Evolutionary conservation across 35 echinoderm and acorn worm species (phyloP), one percentile per base, ranked within the genome.

Genomic region (Hemicentrotus pulcherrimus): DNA sequence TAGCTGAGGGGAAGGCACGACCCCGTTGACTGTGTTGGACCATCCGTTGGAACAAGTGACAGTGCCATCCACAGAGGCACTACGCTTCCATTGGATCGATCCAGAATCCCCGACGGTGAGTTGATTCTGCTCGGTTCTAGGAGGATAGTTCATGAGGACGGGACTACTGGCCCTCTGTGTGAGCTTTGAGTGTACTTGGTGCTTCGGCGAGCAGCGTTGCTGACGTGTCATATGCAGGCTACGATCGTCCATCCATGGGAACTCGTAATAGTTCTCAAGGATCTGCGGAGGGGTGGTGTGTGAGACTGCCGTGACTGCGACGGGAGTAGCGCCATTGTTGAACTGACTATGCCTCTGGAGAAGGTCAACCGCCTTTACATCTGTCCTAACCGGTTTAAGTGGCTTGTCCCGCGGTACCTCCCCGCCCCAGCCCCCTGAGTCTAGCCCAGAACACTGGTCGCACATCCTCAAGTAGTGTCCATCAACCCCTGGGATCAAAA

Each of bases 71-170:
- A 93, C 45, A 31, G 91, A 93, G 60, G 88, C 96, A 86, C 96
- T 88, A 28, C 86, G 78, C 94, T 97, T 94, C 32, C 65, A 91
- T 60, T 97, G 96, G 41, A 96, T 87, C 4, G 91, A 59, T 48
- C 91, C 86, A 28, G 94, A 95, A 32, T 89, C 95, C 60, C 94
- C 93, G 46, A 89, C 78, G 92, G 55, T 92, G 31, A 55, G 47
- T 58, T 94, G 92, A 30, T 90, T 90, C 31, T 90, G 88, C 48
- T 93, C 91, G 16, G 30, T 47, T 58, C 91, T 47, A 13, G 32
- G 91, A 58, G 91, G 46, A 58, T 93, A 93, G 91, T 93, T 47
- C 91, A 93, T 58, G 2, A 93, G 91, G 14, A 93, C 91, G 11
- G 91, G 91, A 31, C 91, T 93, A 58, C 91, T 93, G 46, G 91